Percentiles rank a stretch among this genome's conserved stretches.
Evolutionary conservation across 2,888 invertebrate species (phyloP).

Genomic region (Lycocerus yunnanus): DNA sequence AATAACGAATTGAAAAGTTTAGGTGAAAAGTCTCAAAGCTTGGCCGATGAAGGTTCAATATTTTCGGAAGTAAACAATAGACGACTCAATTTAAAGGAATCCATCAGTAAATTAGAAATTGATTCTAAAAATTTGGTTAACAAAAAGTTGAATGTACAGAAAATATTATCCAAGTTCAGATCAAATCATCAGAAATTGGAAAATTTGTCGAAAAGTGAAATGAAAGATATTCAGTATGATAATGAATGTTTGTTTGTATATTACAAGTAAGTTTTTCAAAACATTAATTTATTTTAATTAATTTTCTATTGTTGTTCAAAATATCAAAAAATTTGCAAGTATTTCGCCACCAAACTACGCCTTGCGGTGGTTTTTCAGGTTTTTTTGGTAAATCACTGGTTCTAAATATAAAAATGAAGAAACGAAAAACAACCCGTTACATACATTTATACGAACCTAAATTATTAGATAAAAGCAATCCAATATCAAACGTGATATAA

Average conservation of each 20-base stretch:
- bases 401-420: too few species aligned
- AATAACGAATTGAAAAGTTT: conserved; percentile 42
- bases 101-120: background rate
- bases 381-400: too few species aligned
- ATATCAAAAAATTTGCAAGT: too few species aligned
- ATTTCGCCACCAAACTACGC: too few species aligned
- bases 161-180: background rate
- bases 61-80: conserved; percentile 51
- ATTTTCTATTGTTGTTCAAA: background rate
- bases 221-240: background rate
- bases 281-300: too few species aligned
- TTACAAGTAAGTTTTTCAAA: background rate
- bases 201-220: background rate
- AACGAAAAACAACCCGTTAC: too few species aligned
- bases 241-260: background rate
- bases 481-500: too few species aligned
- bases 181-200: background rate
- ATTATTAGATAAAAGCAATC: too few species aligned
- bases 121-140: conserved; percentile 6
- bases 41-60: conserved; percentile 45
- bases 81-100: conserved; percentile 1
- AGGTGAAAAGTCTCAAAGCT: conserved; percentile 36
- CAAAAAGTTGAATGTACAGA: background rate
- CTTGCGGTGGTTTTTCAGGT: too few species aligned
- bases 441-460: too few species aligned